Percentiles rank a stretch among this genome's conserved stretches.
Conservation (phyloP, 2,888 invertebrate genomes). For the Acrobasis suavella region DNA sequence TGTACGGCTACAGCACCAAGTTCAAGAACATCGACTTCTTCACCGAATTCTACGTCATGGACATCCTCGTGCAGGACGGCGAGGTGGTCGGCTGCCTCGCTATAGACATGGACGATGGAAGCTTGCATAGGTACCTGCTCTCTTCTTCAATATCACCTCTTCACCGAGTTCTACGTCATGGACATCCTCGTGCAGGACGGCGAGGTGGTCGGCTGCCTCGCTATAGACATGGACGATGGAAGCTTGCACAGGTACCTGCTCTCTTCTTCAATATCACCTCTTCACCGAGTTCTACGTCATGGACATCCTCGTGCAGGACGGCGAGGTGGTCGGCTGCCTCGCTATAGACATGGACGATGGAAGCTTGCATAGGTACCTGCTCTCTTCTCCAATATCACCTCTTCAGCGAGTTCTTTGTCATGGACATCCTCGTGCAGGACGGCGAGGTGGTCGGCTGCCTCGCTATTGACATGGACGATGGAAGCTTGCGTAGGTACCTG, state of each 20-base stretch:
- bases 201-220: slow-evolving; percentile 93
- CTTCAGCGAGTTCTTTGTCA: slow-evolving; percentile 97
- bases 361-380: slow-evolving; percentile 88
- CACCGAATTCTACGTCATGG: slow-evolving; percentile 97
- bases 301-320: slow-evolving; percentile 95
- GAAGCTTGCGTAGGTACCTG: slow-evolving; percentile 90
- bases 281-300: slow-evolving; percentile 98
- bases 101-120: slow-evolving; percentile 95
- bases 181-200: slow-evolving; percentile 96
- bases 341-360: slow-evolving; percentile 97
- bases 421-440: slow-evolving; percentile 95
- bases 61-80: slow-evolving; percentile 94
- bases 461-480: slow-evolving; percentile 96
- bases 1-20: slow-evolving; percentile 97
- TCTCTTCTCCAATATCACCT: slow-evolving; percentile 85
- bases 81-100: slow-evolving; percentile 95
- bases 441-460: slow-evolving; percentile 94
- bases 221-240: slow-evolving; percentile 96
- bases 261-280: slow-evolving; percentile 84
- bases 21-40: slow-evolving; percentile 97
- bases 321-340: slow-evolving; percentile 92
- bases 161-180: slow-evolving; percentile 97
- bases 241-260: slow-evolving; percentile 89
- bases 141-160: slow-evolving; percentile 88
- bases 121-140: slow-evolving; percentile 88